Evolutionary conservation across 2,797 vertebrate species (phyloP), one percentile per base, ranked within the genome.

Genomic region (Gymnopithys bicolor): DNA sequence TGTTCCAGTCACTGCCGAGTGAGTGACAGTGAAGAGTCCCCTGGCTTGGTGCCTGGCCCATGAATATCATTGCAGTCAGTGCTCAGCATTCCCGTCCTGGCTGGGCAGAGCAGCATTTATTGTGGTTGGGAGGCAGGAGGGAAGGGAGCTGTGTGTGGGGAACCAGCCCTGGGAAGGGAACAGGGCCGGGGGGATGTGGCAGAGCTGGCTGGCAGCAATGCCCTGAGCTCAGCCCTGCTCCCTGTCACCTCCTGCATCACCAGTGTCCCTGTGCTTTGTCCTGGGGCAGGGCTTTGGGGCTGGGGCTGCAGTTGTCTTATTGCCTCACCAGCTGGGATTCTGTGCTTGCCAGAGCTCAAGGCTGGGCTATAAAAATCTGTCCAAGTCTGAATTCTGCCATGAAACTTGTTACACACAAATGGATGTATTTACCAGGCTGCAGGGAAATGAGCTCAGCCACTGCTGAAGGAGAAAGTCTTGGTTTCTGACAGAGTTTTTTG

Each of bases 21-120:
- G 90, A 89, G 52, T 91, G 89, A 81, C 80, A 85, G 46, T 56
- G 45, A 48, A 83, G 89, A 91, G 64, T 82, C 46, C 68, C 67
- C 58, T 93, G 95, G 86, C 94, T 88, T 52, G 48, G 37, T 71
- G 83, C 92, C 84, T 68, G 58, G 59, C 45, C 64, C 15, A 22
- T 81, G 78, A 87, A 85, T 85, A 19, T 71, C 10, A 70, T 77
- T 94, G 75, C 58, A 83, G 5, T n/a, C 78, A 67, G 39, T 22
- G 66, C 71, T 89, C 53, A 28, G 68, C 63, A 48, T 46, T 74
- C 77, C 25, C 25, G 10, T 23, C 75, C 66, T 45, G 46, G 67
- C 49, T 62, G 73, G 76, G 25, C 81, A 82, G 60, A 51, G 28
- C 28, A 70, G 39, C 39, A 23, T 25, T 39, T 51, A 3, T 15